These are phyloP conservation scores for Heteromurus nitidus DNA, from an alignment of 2,888 invertebrate species.

Conservation along the genomic window DNA sequence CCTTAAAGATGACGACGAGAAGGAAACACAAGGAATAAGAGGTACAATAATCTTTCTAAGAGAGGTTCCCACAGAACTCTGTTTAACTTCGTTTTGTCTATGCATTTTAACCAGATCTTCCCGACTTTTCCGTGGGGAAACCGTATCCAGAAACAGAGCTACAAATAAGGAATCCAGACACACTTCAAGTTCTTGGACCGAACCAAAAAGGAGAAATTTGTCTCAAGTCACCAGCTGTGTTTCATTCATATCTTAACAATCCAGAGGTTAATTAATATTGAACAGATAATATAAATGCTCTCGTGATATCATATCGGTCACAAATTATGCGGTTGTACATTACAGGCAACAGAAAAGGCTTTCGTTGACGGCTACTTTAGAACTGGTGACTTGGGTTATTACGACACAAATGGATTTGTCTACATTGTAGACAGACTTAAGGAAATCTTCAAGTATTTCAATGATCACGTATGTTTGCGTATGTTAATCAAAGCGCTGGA, in stretches of 20 bases:
- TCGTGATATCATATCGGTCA: not conserved
- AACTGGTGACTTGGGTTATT: constrained; percentile 69
- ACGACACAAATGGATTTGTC: constrained; percentile 53
- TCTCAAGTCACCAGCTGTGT: not conserved
- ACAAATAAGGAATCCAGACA: constrained; percentile 16
- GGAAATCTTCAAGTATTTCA: constrained; percentile 67
- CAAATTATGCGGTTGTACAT: not conserved
- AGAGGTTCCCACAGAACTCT: too few relatives aligned
- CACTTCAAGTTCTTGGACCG: constrained; percentile 32
- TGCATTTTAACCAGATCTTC: constrained; percentile 16
- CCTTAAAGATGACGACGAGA: constrained; percentile 5
- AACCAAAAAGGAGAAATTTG: constrained; percentile 38
- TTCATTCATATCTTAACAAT: constrained; percentile 36
- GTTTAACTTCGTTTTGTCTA: too few relatives aligned
- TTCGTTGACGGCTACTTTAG: constrained; percentile 59
- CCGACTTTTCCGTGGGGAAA: constrained; percentile 26
- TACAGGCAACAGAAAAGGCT: constrained; percentile 51
- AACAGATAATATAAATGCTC: not conserved
- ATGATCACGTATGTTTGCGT: constrained; percentile 64
- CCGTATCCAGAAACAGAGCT: constrained; percentile 37
- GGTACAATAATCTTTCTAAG: not conserved
- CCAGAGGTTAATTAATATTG: constrained; percentile 12
- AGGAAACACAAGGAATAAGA: constrained; percentile 7
- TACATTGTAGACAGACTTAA: constrained; percentile 67
- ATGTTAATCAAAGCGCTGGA: too few relatives aligned